Base-by-base conservation (phyloP, 2,888 invertebrate genomes). In the Pheosia tremula region DNA sequence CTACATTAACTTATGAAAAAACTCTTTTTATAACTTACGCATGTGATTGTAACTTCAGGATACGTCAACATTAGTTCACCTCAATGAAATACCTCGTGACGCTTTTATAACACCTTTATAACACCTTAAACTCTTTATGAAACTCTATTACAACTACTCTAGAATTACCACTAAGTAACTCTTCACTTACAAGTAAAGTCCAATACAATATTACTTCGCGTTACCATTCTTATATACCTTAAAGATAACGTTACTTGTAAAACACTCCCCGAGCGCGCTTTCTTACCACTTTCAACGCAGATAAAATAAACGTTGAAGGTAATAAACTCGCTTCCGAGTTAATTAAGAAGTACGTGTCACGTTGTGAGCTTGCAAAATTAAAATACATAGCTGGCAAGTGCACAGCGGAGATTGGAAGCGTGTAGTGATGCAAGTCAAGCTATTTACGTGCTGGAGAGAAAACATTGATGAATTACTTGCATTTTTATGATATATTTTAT, bases 331-430 rank as follows among this genome's bases (percentile, higher is more conserved):
- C 71, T 79, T 74, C 72, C 68, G 65, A 82, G 77, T 82, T 82
- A 82, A 82, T 82, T 82, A 82, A 81, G 76, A 81, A 74, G 65
- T 78, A 79, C 79, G 77, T 79, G 74, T 76, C 74, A 66, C 65
- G 62, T 69, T 61, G 72, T 63, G 72, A 79, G 75, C 73, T 72
- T 70, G 75, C 70, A 77, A 72, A 80, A 80, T 80, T 80, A 80
- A 80, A 80, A 80, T 80, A 79, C 75, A 79, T 74, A 69, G 72
- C 74, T 77, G 24, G 24, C 24, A 24, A 24, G 24, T 24, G 65
- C 69, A 72, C 69, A 77, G 72, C 72, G 71, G 11, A 73, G 67
- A 78, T 79, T 78, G 75, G 77, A 69, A 5, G 41, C 13, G 6
- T 2, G 56, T 49, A 58, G 45, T 61, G 59, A 57, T 57, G 56